Conservation (phyloP, 2,113 vertebrate species). For the Eurypyga helias region DNA sequence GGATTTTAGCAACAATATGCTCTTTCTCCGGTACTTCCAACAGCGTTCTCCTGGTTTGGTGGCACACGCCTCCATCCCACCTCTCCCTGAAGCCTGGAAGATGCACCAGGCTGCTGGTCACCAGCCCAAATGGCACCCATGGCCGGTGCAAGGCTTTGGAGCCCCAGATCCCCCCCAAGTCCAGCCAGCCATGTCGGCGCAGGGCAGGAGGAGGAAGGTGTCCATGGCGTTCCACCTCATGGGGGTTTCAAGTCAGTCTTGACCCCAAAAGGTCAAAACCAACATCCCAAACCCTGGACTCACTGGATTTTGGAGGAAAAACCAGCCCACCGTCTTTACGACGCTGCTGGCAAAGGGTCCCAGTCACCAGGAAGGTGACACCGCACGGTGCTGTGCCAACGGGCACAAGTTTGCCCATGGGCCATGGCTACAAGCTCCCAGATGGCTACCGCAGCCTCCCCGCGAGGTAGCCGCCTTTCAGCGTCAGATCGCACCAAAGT, state of each 20-base stretch:
- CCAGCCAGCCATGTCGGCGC: neutral
- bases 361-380: neutral
- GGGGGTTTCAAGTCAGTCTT: neutral
- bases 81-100: neutral
- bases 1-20: neutral
- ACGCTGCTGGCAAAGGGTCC: neutral
- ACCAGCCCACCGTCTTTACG: neutral
- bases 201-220: neutral
- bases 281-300: neutral
- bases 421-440: neutral
- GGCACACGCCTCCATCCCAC: neutral
- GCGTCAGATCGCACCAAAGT: neutral
- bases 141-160: neutral
- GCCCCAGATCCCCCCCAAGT: neutral
- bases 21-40: neutral
- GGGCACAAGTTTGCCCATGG: neutral
- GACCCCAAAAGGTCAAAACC: neutral
- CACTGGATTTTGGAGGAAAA: neutral
- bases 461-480: conserved; percentile 6
- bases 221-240: neutral
- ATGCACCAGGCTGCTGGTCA: neutral
- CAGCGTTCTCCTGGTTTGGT: neutral
- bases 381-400: fast-evolving
- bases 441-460: conserved; percentile 34
- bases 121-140: neutral